These are phyloP conservation scores for Empidonax traillii DNA, from an alignment of 2,113 vertebrate species.

Conservation along the genomic window DNA sequence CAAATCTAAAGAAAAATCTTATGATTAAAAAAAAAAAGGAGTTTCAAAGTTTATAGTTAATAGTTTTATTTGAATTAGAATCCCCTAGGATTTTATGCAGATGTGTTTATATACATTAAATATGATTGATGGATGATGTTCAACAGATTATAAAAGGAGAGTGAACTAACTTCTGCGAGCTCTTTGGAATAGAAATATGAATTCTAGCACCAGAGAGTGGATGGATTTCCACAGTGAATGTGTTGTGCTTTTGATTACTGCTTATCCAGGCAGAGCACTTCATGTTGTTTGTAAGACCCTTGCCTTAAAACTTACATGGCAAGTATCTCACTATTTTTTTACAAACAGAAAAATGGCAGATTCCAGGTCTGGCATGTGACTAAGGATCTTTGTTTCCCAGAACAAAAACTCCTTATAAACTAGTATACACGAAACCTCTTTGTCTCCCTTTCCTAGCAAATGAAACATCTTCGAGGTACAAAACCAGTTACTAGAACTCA, in stretches of 20 bases:
- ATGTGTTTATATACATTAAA: conserved; percentile 24
- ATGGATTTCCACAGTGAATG: neutral
- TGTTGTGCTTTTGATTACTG: neutral
- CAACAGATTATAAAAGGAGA: neutral
- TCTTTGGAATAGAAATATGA: neutral
- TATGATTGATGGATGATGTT: conserved; percentile 1
- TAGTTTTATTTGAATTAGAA: conserved; percentile 22
- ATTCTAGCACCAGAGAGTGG: neutral
- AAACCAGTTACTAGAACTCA: neutral
- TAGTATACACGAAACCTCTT: neutral
- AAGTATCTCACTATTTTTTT: neutral
- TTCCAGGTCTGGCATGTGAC: neutral
- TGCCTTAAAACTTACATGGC: neutral
- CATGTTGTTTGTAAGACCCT: neutral
- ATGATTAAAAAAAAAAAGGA: neutral
- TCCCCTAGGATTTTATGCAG: neutral
- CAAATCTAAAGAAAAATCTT: conserved; percentile 12
- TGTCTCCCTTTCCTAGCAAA: neutral
- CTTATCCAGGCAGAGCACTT: neutral
- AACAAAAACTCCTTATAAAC: neutral
- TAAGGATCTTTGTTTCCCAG: neutral
- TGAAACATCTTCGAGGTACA: neutral
- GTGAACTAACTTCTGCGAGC: neutral
- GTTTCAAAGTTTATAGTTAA: neutral
- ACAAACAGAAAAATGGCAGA: neutral